Evolutionary conservation across 2,888 invertebrate genomes (phyloP).

Genomic region (Pyralis farinalis): DNA sequence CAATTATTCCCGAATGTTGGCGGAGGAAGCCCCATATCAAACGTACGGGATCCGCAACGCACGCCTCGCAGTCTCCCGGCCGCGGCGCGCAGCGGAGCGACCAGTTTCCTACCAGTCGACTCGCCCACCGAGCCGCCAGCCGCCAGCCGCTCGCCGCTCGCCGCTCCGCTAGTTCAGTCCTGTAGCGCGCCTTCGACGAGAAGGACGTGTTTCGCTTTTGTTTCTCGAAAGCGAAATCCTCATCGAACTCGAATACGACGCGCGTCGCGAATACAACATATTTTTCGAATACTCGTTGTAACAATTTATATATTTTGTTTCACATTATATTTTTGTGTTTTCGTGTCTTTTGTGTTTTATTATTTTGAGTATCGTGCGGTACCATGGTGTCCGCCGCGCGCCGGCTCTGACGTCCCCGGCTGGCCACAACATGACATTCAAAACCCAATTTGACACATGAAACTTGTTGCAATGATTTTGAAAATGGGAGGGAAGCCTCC

Average conservation of each 20-base stretch:
- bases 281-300: neutral
- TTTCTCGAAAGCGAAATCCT: constrained; percentile 24
- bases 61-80: constrained; percentile 37
- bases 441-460: constrained; percentile 32
- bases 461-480: constrained; percentile 55
- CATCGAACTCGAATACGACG: constrained; percentile 63
- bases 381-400: neutral
- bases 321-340: constrained; percentile 34
- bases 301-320: constrained; percentile 30
- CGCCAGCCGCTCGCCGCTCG: too few species aligned
- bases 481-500: constrained; percentile 66
- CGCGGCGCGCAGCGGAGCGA: constrained; percentile 22
- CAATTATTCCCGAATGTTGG: constrained; percentile 16
- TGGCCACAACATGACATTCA: constrained; percentile 9
- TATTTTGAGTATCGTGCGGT: constrained; percentile 4
- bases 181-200: constrained; percentile 62
- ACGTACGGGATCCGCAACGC: constrained; percentile 33
- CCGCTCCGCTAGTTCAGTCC: constrained; percentile 19
- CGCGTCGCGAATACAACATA: constrained; percentile 9
- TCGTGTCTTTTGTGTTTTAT: neutral
- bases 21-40: constrained; percentile 18
- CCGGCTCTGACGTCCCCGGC: too few species aligned
- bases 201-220: constrained; percentile 36
- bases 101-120: neutral
- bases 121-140: too few species aligned